phyloP scores from a whole-genome alignment of 2,888 invertebrate species.

The Perithous albicinctus region DNA sequence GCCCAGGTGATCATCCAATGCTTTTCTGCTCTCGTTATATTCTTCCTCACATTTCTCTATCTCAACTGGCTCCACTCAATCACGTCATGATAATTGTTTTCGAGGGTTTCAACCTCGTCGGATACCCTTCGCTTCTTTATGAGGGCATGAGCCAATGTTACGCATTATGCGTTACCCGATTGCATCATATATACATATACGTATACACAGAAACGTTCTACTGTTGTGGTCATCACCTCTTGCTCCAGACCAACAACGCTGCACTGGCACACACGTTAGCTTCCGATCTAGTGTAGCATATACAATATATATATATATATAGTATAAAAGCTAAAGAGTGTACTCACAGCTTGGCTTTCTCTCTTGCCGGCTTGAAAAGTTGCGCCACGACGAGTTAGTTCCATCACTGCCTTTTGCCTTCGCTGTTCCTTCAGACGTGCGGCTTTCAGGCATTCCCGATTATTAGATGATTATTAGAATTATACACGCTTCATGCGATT shows the following conservation, averaged over 20 bases:
- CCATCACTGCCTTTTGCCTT: conserved; percentile 47
- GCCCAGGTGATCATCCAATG: conserved; percentile 64
- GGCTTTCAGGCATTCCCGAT: conserved; percentile 34
- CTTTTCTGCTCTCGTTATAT: conserved; percentile 36
- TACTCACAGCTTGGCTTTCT: conserved; percentile 58
- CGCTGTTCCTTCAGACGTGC: conserved; percentile 42
- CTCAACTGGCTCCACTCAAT: conserved; percentile 55
- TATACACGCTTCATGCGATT: conserved; percentile 54
- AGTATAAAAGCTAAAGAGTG: conserved; percentile 2
- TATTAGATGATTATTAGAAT: conserved; percentile 64
- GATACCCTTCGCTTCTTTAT: conserved; percentile 45
- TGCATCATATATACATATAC: conserved; percentile 65
- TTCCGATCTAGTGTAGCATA: conserved; percentile 49
- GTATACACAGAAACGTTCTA: too few species aligned
- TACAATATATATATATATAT: too few species aligned
- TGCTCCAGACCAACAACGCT: not conserved
- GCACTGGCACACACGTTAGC: conserved; percentile 21
- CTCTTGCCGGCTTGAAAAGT: conserved; percentile 39
- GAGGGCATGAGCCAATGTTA: conserved; percentile 73
- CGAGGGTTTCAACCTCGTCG: conserved; percentile 45
- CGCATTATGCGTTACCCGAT: conserved; percentile 74
- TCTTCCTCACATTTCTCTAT: conserved; percentile 14
- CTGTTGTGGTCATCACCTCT: conserved; percentile 43
- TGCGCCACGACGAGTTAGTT: conserved; percentile 58
- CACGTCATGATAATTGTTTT: conserved; percentile 68